Evolutionary conservation across 1,140 invertebrate species (phyloP).

Genomic region (Chionoecetes opilio): DNA sequence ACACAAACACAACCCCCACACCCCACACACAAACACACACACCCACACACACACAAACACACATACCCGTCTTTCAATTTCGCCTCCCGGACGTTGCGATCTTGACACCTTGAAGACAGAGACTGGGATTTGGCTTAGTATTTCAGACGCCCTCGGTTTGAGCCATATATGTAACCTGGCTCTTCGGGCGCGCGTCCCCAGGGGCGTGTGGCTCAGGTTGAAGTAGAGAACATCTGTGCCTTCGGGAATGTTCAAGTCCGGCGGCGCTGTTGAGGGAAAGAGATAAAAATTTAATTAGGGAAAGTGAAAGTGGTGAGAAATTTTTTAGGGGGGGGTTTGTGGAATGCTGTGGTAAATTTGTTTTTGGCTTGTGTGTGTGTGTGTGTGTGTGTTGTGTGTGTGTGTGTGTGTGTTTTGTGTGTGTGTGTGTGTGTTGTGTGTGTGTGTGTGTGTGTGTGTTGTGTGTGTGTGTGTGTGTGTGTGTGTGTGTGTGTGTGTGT

Average conservation of each 20-base stretch:
- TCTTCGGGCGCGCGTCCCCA: conserved; percentile 51
- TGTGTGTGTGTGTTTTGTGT: too few relatives aligned
- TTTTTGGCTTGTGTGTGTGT: too few relatives aligned
- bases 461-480: too few relatives aligned
- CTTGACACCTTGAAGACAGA: conserved; percentile 64
- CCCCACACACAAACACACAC: conserved; percentile 42
- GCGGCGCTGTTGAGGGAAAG: background rate
- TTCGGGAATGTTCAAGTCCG: conserved; percentile 37
- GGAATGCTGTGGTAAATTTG: background rate
- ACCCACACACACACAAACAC: background rate
- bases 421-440: too few relatives aligned
- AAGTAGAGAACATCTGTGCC: conserved; percentile 69
- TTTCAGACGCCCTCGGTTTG: conserved; percentile 65
- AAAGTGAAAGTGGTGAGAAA: background rate
- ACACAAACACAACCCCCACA: conserved; percentile 19
- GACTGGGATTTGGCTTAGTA: conserved; percentile 45
- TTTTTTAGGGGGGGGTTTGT: too few relatives aligned
- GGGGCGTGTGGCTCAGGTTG: conserved; percentile 47
- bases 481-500: too few relatives aligned
- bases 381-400: too few relatives aligned
- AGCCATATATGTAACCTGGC: conserved; percentile 73
- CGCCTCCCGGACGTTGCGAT: background rate
- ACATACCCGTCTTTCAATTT: background rate
- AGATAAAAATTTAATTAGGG: background rate
- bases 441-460: too few relatives aligned